Conservation (phyloP, 1,140 invertebrate genomes). For the Bombus pascuorum region DNA sequence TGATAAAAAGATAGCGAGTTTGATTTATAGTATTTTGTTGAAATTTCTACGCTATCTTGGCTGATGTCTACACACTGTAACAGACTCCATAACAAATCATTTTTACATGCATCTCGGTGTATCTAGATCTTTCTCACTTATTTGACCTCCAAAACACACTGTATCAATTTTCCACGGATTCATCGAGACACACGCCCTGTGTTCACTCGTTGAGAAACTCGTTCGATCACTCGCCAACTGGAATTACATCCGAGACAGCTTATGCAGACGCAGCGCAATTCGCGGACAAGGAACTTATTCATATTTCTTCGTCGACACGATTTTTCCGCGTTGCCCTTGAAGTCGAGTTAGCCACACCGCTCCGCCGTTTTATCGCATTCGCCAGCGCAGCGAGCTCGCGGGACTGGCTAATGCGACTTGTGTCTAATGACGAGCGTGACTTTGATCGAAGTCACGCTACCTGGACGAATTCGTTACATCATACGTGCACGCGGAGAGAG, state of each 20-base stretch:
- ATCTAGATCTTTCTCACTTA: too few relatives aligned
- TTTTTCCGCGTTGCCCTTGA: constrained; percentile 32
- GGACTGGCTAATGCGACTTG: constrained; percentile 31
- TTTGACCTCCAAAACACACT: not conserved
- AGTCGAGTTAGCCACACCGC: constrained; percentile 4
- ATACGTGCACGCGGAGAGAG: constrained; percentile 56
- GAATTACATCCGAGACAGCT: not conserved
- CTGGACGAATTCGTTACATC: constrained; percentile 77
- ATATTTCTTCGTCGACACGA: constrained; percentile 11
- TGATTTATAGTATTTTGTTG: too few relatives aligned
- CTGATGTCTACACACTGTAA: too few relatives aligned
- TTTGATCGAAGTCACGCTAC: constrained; percentile 69
- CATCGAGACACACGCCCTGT: not conserved
- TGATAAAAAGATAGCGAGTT: too few relatives aligned
- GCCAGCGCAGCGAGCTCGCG: not conserved
- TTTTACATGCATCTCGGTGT: too few relatives aligned
- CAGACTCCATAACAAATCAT: too few relatives aligned
- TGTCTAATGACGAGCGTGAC: constrained; percentile 55
- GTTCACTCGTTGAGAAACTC: not conserved
- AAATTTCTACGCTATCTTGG: too few relatives aligned
- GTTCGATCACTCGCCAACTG: not conserved
- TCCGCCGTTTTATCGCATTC: constrained; percentile 5
- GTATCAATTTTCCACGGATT: not conserved
- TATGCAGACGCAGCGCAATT: not conserved
- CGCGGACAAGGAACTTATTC: constrained; percentile 22